Conservation (phyloP, 35 echinoderm and acorn worm species). For the Heliocidaris tuberculata region DNA sequence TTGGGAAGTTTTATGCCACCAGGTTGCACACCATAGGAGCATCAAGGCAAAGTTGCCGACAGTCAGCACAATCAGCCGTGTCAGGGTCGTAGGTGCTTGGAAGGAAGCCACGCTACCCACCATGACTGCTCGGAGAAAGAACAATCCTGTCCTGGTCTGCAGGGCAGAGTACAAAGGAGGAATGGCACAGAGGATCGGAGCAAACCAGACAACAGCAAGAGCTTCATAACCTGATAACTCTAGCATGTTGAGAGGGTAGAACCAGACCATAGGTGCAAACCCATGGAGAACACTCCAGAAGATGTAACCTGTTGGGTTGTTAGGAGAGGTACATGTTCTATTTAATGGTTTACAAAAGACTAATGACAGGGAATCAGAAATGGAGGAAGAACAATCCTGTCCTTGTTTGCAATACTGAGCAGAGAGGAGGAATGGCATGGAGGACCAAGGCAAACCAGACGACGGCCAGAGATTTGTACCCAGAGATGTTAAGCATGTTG, state of each 20-base stretch:
- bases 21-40: conserved; percentile 70
- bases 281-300: conserved; percentile 93
- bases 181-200: conserved; percentile 63
- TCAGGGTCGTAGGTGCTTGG: conserved; percentile 73
- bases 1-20: conserved; percentile 95
- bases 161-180: conserved; percentile 47
- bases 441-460: conserved; percentile 84
- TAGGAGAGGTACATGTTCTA: not conserved
- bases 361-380: not conserved
- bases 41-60: conserved; percentile 74
- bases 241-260: conserved; percentile 73
- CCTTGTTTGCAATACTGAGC: conserved; percentile 59
- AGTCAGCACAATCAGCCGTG: conserved; percentile 59
- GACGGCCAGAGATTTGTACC: conserved; percentile 67
- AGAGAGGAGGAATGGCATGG: conserved; percentile 33
- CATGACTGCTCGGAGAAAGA: conserved; percentile 64
- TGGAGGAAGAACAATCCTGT: conserved; percentile 67
- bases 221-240: conserved; percentile 88
- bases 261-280: conserved; percentile 79
- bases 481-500: conserved; percentile 71
- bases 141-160: conserved; percentile 71
- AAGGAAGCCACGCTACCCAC: conserved; percentile 75
- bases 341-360: not conserved
- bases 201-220: conserved; percentile 72
- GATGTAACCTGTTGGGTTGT: conserved; percentile 68